phyloP scores from a whole-genome alignment of 2,888 invertebrate species.

The Hypomecis atomaria region DNA sequence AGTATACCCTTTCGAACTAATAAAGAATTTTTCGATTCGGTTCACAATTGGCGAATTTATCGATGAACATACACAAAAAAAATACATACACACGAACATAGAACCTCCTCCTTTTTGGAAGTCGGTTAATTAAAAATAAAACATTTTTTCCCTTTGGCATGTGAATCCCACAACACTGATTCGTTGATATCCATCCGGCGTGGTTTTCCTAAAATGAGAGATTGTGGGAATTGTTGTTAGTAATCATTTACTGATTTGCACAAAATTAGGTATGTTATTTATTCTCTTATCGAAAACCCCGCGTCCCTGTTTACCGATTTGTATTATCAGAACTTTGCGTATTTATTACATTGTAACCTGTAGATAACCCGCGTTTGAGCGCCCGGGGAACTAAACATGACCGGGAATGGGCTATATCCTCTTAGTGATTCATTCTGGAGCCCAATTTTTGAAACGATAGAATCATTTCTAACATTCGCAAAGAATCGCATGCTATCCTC shows the following conservation, averaged over 20 bases:
- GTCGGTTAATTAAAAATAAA: too few species aligned
- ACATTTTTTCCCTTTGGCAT: too few species aligned
- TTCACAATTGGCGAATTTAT: too few species aligned
- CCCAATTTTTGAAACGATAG: too few species aligned
- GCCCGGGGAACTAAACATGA: background rate
- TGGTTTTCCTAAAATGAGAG: background rate
- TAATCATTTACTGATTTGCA: background rate
- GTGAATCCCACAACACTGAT: too few species aligned
- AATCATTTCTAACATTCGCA: too few species aligned
- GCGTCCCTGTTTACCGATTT: background rate
- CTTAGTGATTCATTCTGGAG: background rate
- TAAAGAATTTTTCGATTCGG: too few species aligned
- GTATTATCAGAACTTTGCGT: background rate
- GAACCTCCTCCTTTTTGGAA: too few species aligned
- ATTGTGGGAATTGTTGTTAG: background rate
- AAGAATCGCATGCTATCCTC: too few species aligned
- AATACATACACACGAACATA: too few species aligned
- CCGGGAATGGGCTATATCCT: slow-evolving; percentile 3
- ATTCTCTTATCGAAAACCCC: slow-evolving; percentile 4
- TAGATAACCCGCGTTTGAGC: slow-evolving; percentile 7
- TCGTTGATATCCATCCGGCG: background rate
- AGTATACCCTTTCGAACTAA: too few species aligned
- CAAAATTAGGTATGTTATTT: background rate
- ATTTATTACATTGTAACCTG: background rate
- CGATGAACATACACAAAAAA: too few species aligned